Evolutionary conservation across 1,140 invertebrate species (phyloP).

Genomic region (Bombus difficillimus): DNA sequence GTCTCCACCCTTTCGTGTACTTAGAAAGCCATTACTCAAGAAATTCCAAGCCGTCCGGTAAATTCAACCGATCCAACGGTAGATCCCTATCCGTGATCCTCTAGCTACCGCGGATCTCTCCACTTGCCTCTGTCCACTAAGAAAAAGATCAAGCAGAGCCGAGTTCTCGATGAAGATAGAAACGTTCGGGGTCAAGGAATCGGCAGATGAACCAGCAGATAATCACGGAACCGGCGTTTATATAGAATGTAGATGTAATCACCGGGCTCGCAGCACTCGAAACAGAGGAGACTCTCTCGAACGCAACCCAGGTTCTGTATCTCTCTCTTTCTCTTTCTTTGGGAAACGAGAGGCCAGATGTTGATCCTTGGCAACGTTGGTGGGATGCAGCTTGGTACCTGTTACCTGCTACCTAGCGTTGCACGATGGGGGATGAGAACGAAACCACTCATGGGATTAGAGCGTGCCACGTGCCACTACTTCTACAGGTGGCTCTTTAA

Average conservation of each 20-base stretch:
- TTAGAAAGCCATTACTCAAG: slow-evolving; percentile 7
- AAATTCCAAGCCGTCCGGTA: neutral
- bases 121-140: no score
- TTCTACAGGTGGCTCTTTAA: slow-evolving; percentile 69
- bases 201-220: slow-evolving; percentile 51
- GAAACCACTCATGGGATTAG: slow-evolving; percentile 68
- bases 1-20: slow-evolving; percentile 5
- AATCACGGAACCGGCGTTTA: slow-evolving; percentile 66
- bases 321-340: neutral
- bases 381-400: slow-evolving; percentile 67
- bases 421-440: slow-evolving; percentile 60
- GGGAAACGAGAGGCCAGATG: slow-evolving; percentile 53
- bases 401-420: slow-evolving; percentile 68
- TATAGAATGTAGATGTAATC: slow-evolving; percentile 70
- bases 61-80: slow-evolving; percentile 30
- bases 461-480: slow-evolving; percentile 63
- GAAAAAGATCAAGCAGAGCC: neutral
- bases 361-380: slow-evolving; percentile 55
- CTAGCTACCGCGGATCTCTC: slow-evolving; percentile 7
- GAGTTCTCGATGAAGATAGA: slow-evolving; percentile 35
- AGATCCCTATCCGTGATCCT: slow-evolving; percentile 8
- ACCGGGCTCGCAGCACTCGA: slow-evolving; percentile 34
- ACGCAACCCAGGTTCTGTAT: neutral
- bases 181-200: slow-evolving; percentile 53
- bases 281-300: slow-evolving; percentile 27